Evolutionary conservation across 1,140 invertebrate genomes (phyloP).

Genomic region (Monochamus saltuarius): DNA sequence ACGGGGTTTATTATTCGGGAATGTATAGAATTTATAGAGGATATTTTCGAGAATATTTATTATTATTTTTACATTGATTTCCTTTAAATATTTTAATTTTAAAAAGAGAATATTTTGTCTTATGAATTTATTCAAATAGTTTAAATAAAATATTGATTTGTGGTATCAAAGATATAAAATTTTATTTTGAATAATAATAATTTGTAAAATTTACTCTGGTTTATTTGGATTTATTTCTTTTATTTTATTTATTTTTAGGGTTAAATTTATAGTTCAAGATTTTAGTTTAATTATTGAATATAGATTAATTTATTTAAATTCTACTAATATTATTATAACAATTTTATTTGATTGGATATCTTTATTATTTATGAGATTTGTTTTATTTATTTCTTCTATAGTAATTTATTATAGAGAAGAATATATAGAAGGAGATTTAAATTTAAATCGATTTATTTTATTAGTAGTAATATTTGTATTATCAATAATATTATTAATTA

Average conservation of each 20-base stretch:
- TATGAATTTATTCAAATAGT: constrained; percentile 61
- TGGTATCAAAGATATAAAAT: constrained; percentile 57
- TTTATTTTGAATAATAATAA: constrained; percentile 53
- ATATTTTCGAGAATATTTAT: constrained; percentile 58
- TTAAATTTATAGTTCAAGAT: constrained; percentile 55
- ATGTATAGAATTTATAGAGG: constrained; percentile 51
- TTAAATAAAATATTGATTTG: constrained; percentile 64
- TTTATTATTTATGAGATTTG: constrained; percentile 59
- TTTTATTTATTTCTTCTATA: constrained; percentile 64
- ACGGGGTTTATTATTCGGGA: constrained; percentile 55
- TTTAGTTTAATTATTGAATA: constrained; percentile 55
- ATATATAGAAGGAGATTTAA: constrained; percentile 55
- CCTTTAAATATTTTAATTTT: constrained; percentile 62
- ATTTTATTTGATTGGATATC: constrained; percentile 62
- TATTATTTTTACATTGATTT: constrained; percentile 61
- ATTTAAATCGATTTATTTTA: constrained; percentile 59
- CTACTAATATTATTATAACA: constrained; percentile 53
- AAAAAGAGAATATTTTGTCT: constrained; percentile 55
- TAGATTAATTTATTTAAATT: constrained; percentile 55
- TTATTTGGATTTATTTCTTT: constrained; percentile 48
- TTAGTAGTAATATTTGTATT: constrained; percentile 65
- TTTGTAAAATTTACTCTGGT: constrained; percentile 64
- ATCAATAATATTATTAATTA: constrained; percentile 69
- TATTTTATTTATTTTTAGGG: constrained; percentile 49
- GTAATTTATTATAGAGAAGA: constrained; percentile 61